Conservation (phyloP, 2,113 vertebrate genomes). For the Euleptes europaea region DNA sequence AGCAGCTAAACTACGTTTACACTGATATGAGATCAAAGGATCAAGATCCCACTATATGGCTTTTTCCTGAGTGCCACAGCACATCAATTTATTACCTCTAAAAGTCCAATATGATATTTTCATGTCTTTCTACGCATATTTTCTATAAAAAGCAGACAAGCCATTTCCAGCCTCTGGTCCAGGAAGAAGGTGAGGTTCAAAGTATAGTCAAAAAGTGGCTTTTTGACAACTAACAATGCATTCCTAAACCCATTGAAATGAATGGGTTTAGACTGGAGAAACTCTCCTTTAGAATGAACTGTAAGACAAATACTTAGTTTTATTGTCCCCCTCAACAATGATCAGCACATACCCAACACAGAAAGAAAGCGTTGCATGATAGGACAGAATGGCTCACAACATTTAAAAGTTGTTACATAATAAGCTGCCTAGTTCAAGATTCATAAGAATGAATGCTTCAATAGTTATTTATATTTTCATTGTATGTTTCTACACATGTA, state of each 20-base stretch:
- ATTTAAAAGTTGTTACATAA: neutral
- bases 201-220: neutral
- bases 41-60: neutral
- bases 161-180: neutral
- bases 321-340: neutral
- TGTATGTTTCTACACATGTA: neutral
- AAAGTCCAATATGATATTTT: neutral
- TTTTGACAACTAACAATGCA: neutral
- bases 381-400: neutral
- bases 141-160: neutral
- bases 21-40: neutral
- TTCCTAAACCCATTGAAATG: no score
- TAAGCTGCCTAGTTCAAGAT: neutral
- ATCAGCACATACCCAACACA: neutral
- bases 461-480: neutral
- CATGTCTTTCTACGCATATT: neutral
- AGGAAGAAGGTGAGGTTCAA: neutral
- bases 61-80: neutral
- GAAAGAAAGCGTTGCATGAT: neutral
- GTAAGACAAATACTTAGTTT: no score
- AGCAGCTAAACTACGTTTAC: neutral
- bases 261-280: no score
- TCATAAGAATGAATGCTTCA: neutral
- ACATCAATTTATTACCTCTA: neutral
- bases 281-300: no score